Evolutionary conservation across 1,140 invertebrate genomes (phyloP), one percentile per base, ranked within the genome.

Genomic region (Cydia strobilella): DNA sequence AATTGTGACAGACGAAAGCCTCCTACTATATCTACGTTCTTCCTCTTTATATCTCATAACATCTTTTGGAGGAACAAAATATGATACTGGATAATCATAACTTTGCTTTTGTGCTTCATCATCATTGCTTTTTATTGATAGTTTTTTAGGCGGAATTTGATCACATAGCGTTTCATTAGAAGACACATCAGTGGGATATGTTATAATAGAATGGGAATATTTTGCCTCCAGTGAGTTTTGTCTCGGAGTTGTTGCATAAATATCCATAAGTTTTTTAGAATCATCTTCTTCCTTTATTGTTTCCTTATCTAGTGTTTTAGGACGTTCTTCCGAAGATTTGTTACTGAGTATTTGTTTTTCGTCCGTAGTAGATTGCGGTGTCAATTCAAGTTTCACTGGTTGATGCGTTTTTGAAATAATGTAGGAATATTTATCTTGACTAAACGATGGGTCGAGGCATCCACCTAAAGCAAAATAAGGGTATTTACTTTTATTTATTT

Each of bases 341-440:
- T 76, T 75, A 45, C 18, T 71, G 69, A 45, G 13, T 54, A 42
- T 76, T 72, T 35, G 31, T 20, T 69, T 3, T 35, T 69, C 7
- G 2, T 69, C 27, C 15, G 18, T 39, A 12, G 4, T 20, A n/a
- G 18, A 10, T 2, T 4, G 27, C 7, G 23, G n/a, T 18, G 15
- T 42, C 15, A 18, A 7, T 35, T 35, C 25, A 2, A 39, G 27
- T 18, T 39, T 48, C 79, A 75, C 20, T 65, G 77, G 5, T 75
- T 69, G 15, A 72, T 75, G 35, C 39, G 31, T 42, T 51, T 18
- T 77, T 7, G 18, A 75, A 80, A 72, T 78, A 72, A 74, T 59
- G 20, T 92, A 92, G 10, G 80, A 48, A 80, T 90, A 90, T 79
- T 78, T 89, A 10, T 92, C 90, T 84, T 92, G 89, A 76, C 73